These are phyloP conservation scores for Pampusana beccarii DNA, from an alignment of 2,113 vertebrate species.

Conservation along the genomic window DNA sequence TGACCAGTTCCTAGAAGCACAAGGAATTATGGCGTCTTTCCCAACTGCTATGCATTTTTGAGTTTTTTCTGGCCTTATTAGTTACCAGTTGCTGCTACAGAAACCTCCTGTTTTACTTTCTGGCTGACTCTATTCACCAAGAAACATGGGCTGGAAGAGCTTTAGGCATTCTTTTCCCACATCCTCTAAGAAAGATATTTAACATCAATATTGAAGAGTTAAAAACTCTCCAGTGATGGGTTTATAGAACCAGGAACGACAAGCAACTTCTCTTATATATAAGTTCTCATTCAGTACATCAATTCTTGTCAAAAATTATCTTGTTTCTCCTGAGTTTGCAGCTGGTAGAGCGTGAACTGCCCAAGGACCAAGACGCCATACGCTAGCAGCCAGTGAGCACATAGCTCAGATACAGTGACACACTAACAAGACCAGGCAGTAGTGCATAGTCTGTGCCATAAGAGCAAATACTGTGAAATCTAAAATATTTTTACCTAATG, in stretches of 20 bases:
- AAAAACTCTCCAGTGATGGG: not conserved
- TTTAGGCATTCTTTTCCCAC: not conserved
- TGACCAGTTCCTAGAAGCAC: not conserved
- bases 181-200: not conserved
- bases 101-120: not conserved
- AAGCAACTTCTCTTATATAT: not conserved
- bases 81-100: not conserved
- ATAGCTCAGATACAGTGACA: not conserved
- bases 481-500: not conserved
- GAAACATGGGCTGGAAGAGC: not conserved
- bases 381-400: not conserved
- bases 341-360: not conserved
- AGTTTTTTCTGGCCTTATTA: not conserved
- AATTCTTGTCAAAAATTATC: not conserved
- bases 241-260: not conserved
- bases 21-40: not conserved
- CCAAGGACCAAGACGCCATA: not conserved
- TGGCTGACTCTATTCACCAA: not conserved
- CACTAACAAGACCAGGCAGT: not conserved
- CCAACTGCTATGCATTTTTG: not conserved
- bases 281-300: not conserved
- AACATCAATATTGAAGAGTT: not conserved
- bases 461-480: not conserved
- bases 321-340: not conserved
- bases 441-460: not conserved